Evolutionary conservation across 2,113 vertebrate genomes (phyloP).

Genomic region (Sigmodon hispidus): DNA sequence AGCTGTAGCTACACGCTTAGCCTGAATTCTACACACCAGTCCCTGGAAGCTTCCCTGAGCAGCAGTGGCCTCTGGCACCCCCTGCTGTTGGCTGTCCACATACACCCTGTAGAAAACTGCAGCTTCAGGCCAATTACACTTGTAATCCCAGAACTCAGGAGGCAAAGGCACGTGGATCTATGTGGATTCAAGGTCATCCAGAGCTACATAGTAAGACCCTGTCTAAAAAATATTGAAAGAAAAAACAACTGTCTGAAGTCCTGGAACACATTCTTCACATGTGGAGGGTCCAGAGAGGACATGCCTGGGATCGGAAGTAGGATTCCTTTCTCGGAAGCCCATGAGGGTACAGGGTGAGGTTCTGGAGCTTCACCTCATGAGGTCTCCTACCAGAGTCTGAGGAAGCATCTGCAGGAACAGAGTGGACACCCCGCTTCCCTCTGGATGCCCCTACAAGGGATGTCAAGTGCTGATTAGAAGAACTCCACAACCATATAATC

Average conservation of each 20-base stretch:
- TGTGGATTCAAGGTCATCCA: background rate
- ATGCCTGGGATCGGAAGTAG: rapidly evolving
- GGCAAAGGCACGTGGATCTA: background rate
- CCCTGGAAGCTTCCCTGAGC: background rate
- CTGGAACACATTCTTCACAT: background rate
- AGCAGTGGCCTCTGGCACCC: background rate
- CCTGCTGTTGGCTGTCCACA: rapidly evolving
- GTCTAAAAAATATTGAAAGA: background rate
- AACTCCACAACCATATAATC: background rate
- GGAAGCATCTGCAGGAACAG: background rate
- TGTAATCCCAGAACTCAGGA: background rate
- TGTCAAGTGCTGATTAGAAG: background rate
- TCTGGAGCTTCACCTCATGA: rapidly evolving
- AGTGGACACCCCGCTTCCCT: background rate
- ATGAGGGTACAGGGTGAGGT: background rate
- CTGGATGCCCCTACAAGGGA: too few relatives aligned
- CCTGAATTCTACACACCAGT: rapidly evolving
- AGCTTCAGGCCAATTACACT: background rate
- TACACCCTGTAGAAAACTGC: background rate
- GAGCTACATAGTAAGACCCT: background rate
- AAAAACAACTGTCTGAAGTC: background rate
- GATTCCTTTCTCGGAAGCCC: background rate
- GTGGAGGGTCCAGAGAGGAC: background rate
- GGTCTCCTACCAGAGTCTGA: background rate
- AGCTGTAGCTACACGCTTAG: rapidly evolving